Evolutionary conservation across 1,140 invertebrate species (phyloP), one percentile per base, ranked within the genome.

Genomic region (Cotesia vestalis): DNA sequence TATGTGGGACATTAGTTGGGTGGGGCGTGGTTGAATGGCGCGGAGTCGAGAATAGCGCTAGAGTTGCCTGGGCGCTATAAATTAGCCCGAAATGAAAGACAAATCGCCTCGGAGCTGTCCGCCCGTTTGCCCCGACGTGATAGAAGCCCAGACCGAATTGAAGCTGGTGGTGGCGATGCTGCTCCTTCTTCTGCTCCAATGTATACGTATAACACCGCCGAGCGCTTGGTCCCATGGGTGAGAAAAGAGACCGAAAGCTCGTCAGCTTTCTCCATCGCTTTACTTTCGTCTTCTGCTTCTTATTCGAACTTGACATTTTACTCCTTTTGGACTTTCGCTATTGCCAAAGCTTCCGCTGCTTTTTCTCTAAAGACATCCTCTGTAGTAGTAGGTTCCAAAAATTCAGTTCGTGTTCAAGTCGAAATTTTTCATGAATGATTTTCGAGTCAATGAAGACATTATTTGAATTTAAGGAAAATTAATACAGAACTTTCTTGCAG

Each of bases 71-170:
- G 75, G 79, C 76, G 83, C 85, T 82, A 87, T 86, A 86, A 86
- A 87, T 87, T 86, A 86, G 81, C 83, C 79, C 85, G 81, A 87
- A 86, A 87, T 87, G 85, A 87, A 87, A 87, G 85, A 87, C 85
- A 85, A 86, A 87, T 87, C 85, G 84, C 84, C 78, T 80, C 79
- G 71, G 78, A 87, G 82, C 84, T 87, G 85, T 86, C 85, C 85
- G 85, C 85, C 85, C 84, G 85, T 83, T 83, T 80, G 80, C 83
- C 81, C 70, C 84, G 77, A 80, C 80, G 83, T 86, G 85, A 86
- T 86, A 87, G 84, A 87, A 86, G 82, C 77, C 75, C 81, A 74
- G 78, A 77, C 78, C 77, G 60, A 78, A 78, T 72, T 80, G 78
- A 81, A 78, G 79, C 78, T 66, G 62, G 8, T 53, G 61, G 20